Conservation (phyloP, 2,888 invertebrate species). For the Piscicola geometra region DNA sequence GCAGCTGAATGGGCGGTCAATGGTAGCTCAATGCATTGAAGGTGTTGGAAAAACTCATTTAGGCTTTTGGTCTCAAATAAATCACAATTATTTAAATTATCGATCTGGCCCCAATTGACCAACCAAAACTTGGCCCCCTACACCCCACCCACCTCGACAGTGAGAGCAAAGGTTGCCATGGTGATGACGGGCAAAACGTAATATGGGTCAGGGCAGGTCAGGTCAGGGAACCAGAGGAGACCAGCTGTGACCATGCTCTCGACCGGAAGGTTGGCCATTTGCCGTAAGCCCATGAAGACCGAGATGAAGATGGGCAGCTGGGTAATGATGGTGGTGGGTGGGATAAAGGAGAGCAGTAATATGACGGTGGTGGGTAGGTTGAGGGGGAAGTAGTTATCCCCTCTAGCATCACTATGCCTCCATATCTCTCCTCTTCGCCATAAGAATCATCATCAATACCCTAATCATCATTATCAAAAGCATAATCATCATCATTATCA, state of each 20-base stretch:
- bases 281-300: conserved; percentile 78
- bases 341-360: too few species aligned
- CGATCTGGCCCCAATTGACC: not conserved
- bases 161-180: conserved; percentile 72
- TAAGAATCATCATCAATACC: too few species aligned
- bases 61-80: not conserved
- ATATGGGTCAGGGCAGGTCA: conserved; percentile 83
- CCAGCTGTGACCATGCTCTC: conserved; percentile 77
- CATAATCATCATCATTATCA: too few species aligned
- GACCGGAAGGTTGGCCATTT: conserved; percentile 84
- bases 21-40: not conserved
- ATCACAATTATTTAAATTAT: not conserved
- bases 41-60: not conserved
- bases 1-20: not conserved
- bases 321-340: too few species aligned
- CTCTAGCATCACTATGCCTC: too few species aligned
- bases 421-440: too few species aligned
- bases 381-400: too few species aligned
- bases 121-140: conserved; percentile 67
- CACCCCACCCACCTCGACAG: conserved; percentile 68
- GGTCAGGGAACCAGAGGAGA: conserved; percentile 82
- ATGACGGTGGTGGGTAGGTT: too few species aligned
- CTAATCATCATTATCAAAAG: too few species aligned
- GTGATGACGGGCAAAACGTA: conserved; percentile 81
- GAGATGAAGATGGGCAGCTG: conserved; percentile 82